A percentile compares a stretch with the other conserved stretches of the same genome.
phyloP scores from a whole-genome alignment of 2,797 vertebrate genomes.

The Neosilurus hyrtlii region DNA sequence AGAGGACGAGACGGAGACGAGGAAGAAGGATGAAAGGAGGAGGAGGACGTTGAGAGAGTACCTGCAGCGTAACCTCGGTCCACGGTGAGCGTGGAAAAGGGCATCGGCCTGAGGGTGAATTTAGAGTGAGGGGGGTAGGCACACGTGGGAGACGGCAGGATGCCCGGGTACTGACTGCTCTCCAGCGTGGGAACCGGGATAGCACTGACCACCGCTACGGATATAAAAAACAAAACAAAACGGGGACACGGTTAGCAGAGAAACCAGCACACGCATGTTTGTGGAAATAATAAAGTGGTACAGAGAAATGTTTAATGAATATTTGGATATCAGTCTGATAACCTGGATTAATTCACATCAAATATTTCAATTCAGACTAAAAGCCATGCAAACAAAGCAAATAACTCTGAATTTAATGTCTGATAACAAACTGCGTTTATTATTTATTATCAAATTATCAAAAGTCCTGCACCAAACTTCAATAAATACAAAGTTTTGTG shows the following conservation, averaged over 20 bases:
- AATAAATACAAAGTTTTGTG: background rate
- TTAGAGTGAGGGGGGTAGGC: slow-evolving; percentile 82
- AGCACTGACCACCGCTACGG: slow-evolving; percentile 86
- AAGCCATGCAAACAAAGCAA: background rate
- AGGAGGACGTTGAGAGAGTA: slow-evolving; percentile 50
- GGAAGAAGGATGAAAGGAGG: background rate
- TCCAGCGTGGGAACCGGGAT: slow-evolving; percentile 90
- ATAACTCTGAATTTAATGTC: background rate
- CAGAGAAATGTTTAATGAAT: background rate
- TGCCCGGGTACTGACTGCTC: slow-evolving; percentile 88
- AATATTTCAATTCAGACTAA: no score
- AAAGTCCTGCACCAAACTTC: background rate
- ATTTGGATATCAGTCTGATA: background rate
- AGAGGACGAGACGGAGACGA: background rate
- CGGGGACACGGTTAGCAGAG: background rate
- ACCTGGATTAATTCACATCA: background rate
- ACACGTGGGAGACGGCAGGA: slow-evolving; percentile 89
- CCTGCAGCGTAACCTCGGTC: slow-evolving; percentile 83
- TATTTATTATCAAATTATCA: background rate
- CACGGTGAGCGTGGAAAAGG: slow-evolving; percentile 85
- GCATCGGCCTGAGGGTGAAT: slow-evolving; percentile 87
- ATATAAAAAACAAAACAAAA: background rate
- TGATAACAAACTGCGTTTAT: background rate
- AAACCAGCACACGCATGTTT: background rate
- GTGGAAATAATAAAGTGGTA: background rate